Base-by-base conservation (phyloP, 2,113 vertebrate species). In the Corythornis vintsioides region DNA sequence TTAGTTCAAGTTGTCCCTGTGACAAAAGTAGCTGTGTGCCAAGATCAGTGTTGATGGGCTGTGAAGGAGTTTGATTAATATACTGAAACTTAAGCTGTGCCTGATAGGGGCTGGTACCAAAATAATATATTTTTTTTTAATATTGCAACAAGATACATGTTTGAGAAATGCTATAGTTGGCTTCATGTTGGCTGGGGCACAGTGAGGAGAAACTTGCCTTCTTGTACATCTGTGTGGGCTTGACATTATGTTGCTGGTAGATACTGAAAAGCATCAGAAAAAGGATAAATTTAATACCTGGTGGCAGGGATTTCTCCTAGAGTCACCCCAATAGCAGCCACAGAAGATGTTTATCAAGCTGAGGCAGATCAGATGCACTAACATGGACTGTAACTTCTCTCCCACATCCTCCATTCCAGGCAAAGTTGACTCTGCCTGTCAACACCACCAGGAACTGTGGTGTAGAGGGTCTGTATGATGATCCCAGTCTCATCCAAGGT, bases 31-130 rank as follows among this genome's bases (percentile, higher is more conserved):
- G 43, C 42, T 45, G 10, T 13, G 28, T 81, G 69, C 47, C 33
- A 84, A 91, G 78, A 73, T 79, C 64, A 48, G 63, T 24, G 45
- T 22, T 83, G 81, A 89, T 52, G 61, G 55, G 38, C n/a, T 67
- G 67, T 70, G 92, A 74, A 91, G 74, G 93, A 76, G 42, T 92
- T 86, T 95, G 83, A 96, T 90, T 88, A 90, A 92, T 89, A 65
- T 15, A 43, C 74, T 92, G 83, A 83, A 93, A 91, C 4, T 82
- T 63, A 66, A 93, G 47, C 65, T 70, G 66, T 57, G 47, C 88
- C 74, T 92, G 45, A 11, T 63, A 87, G 69, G 74, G 38, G 20
- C 64, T 89, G 89, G 84, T 72, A 96, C 60, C 43, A 67, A 89
- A 89, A 71, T 28, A 69, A 38, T 38, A 38, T 10, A 10, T 38